phyloP scores from a whole-genome alignment of 2,113 vertebrate species.

The Mus pahari region DNA sequence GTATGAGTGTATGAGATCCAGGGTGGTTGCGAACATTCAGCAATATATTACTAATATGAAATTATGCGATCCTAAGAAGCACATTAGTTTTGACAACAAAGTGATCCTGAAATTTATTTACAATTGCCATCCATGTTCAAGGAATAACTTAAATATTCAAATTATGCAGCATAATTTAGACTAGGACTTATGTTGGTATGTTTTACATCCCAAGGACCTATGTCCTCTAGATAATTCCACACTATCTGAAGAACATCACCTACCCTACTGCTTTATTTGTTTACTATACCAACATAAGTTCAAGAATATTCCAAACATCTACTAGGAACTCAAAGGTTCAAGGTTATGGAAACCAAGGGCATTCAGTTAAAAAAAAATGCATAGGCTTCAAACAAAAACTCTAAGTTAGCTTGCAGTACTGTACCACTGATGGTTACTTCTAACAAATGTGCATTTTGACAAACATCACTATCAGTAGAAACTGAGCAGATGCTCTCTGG shows the following conservation, averaged over 20 bases:
- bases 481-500: not conserved
- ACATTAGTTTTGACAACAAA: not conserved
- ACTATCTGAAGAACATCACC: too few relatives aligned
- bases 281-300: not conserved
- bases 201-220: too few relatives aligned
- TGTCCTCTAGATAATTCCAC: too few relatives aligned
- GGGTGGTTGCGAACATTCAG: not conserved
- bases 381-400: not conserved
- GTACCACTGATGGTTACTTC: not conserved
- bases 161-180: not conserved
- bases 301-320: not conserved
- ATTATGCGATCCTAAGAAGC: not conserved
- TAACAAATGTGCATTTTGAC: not conserved
- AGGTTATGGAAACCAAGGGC: not conserved
- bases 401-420: not conserved
- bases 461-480: not conserved
- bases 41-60: not conserved
- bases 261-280: too few relatives aligned
- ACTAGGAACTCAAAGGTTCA: not conserved
- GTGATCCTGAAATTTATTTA: not conserved
- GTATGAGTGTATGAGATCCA: rapidly evolving
- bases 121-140: not conserved
- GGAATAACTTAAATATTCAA: not conserved
- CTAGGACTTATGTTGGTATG: too few relatives aligned
- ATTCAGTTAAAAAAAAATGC: not conserved